Base-by-base conservation (phyloP, 1,140 invertebrate genomes). In the Cepaea nemoralis region DNA sequence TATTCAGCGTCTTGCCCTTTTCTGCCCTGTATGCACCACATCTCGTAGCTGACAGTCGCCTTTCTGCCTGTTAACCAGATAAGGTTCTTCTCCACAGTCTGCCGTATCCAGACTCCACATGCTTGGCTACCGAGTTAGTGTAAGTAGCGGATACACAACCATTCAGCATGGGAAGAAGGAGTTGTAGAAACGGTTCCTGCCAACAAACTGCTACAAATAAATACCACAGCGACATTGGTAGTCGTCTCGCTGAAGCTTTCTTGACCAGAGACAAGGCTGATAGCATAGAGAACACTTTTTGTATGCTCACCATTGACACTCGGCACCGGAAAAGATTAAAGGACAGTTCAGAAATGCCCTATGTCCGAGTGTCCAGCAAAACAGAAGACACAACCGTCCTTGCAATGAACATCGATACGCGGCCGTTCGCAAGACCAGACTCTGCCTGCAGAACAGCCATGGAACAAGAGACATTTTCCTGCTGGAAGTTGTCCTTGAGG, bases 161-260 rank as follows among this genome's bases (percentile, higher is more conserved):
- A 14, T 14, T 55, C 1, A 79, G n/a, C n/a, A 80, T 80, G 78
- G 69, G 67, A 12, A 40, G 78, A 10, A 24, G 69, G 8, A 45
- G 63, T n/a, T 5, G 14, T 16, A 50, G 42, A 8, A 35, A 73
- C 69, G 10, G 69, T 31, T 55, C 33, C 55, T 22, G 42, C 27
- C 24, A 42, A 5, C 40, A 71, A 5, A 70, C 2, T 37, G 66
- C 42, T 39, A 70, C 73, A 48, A 69, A 80, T 22, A 71, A 73
- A 31, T 80, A 80, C 37, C 45, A 55, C 42, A 80, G 33, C 31
- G 45, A 73, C 31, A 80, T 80, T 40, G 78, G 78, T 45, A 80
- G 33, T 45, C 66, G 78, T 14, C 48, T 80, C 42, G 71, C 78
- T 16, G 78, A 69, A 27, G 27, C 73, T 1, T 73, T 50, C 35